phyloP scores from a whole-genome alignment of 2,888 invertebrate genomes.

The Drosophila mimica region DNA sequence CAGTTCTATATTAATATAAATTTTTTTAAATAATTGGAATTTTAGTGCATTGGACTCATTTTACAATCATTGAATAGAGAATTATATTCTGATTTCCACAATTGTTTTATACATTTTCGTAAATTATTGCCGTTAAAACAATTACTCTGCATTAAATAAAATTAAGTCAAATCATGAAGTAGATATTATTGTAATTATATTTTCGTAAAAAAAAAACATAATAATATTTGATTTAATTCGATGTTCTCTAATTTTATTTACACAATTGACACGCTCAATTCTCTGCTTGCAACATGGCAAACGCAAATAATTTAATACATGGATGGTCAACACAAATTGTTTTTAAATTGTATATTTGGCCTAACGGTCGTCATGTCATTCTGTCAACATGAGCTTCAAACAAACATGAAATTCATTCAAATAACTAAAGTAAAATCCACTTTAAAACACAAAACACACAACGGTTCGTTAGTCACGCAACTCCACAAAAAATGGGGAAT shows the following conservation, averaged over 20 bases:
- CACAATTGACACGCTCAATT: not conserved
- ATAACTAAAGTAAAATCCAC: conserved; percentile 58
- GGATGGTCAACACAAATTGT: conserved; percentile 39
- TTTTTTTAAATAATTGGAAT: not conserved
- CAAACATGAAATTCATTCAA: conserved; percentile 52
- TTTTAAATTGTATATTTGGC: conserved; percentile 78
- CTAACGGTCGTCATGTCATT: conserved; percentile 47
- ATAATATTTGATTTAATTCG: not conserved
- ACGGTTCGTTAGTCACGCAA: conserved; percentile 49
- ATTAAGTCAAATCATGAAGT: not conserved
- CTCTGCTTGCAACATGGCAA: not conserved
- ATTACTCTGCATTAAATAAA: not conserved
- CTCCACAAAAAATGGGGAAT: conserved; percentile 22
- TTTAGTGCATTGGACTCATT: not conserved
- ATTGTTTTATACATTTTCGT: no score
- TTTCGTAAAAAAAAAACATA: not conserved
- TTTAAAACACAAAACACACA: conserved; percentile 35
- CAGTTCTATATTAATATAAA: not conserved
- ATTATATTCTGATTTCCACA: not conserved
- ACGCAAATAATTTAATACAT: conserved; percentile 12
- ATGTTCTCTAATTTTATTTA: not conserved
- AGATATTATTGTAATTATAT: not conserved
- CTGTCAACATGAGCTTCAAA: conserved; percentile 63
- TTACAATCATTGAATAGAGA: not conserved
- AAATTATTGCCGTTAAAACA: no score